Base-by-base conservation (phyloP, 2,888 invertebrate species). In the Meiosimyza decipiens region DNA sequence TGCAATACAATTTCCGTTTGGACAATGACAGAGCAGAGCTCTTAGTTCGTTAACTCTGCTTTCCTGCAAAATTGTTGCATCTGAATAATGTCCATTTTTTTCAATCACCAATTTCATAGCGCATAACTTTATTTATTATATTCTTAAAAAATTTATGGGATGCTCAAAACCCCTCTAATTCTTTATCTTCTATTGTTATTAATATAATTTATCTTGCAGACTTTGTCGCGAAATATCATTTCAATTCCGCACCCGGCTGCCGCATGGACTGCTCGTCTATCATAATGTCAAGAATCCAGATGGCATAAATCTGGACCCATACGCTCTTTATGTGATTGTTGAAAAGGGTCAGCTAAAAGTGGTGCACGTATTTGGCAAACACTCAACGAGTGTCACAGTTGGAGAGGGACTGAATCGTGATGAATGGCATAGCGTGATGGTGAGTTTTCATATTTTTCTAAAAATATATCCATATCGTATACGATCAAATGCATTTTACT, bases 261-360 rank as follows among this genome's bases (percentile, higher is more conserved):
- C 96, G 1, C 96, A 96, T 83, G 96, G 96, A 3, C 89, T 96
- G 9, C 88, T 96, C 67, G 95, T 96, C 13, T 96, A 96, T 85
- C 96, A 96, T 86, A 95, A 96, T 83, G 95, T 96, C 33, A 95
- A 95, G 86, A 94, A 95, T 84, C 95, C 95, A 7, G 91, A 93
- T 69, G 92, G 93, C 74, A 88, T 90, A 72, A 90, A 91, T 81
- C 90, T 96, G 84, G 94, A 95, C 80, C 95, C 95, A 0, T 96
- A 96, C 83, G 96, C 96, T 63, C 88, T 96, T 22, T 96, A 96
- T 85, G 94, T 96, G 52, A 96, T 96, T 82, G 94, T 96, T 28
- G 95, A 96, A 85, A 96, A 96, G 84, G 96, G 96, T 18, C 95
- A 95, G 87, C 88, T 96, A 18, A 96, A 96, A 89, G 95, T 96